Conservation (phyloP, 2,797 vertebrate genomes). For the Hipposideros larvatus region DNA sequence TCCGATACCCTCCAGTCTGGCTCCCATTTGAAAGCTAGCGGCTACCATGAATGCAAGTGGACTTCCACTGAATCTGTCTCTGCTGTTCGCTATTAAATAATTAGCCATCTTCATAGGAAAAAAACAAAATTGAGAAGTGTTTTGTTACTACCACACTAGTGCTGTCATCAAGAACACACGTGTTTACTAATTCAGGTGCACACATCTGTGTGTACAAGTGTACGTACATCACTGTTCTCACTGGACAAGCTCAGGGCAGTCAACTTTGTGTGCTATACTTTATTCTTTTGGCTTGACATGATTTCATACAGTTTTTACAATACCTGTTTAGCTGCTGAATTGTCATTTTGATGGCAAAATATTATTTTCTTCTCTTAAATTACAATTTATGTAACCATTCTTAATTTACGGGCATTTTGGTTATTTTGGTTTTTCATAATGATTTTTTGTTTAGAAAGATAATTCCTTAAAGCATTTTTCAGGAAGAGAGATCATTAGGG, state of each 20-base stretch:
- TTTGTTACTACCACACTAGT: not conserved
- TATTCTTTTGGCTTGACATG: not conserved
- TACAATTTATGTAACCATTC: not conserved
- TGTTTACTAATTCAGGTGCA: fast-evolving
- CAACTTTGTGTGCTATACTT: no score
- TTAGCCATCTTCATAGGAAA: not conserved
- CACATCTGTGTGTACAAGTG: fast-evolving
- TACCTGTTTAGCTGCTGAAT: not conserved
- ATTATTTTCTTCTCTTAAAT: not conserved
- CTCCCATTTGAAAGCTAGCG: not conserved
- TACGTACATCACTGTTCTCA: fast-evolving
- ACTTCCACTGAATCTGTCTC: fast-evolving
- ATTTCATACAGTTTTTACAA: not conserved
- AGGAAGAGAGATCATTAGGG: not conserved
- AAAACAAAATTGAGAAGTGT: not conserved
- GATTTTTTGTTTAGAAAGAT: slow-evolving; percentile 9
- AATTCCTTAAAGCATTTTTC: not conserved
- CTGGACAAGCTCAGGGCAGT: fast-evolving
- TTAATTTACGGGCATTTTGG: not conserved
- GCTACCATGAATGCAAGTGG: not conserved
- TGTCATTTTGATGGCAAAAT: not conserved
- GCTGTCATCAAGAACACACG: not conserved
- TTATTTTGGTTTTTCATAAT: not conserved
- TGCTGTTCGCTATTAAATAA: not conserved
- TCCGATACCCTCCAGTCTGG: not conserved